Evolutionary conservation across 2,113 vertebrate genomes (phyloP).

Genomic region (Aphyosemion australe): DNA sequence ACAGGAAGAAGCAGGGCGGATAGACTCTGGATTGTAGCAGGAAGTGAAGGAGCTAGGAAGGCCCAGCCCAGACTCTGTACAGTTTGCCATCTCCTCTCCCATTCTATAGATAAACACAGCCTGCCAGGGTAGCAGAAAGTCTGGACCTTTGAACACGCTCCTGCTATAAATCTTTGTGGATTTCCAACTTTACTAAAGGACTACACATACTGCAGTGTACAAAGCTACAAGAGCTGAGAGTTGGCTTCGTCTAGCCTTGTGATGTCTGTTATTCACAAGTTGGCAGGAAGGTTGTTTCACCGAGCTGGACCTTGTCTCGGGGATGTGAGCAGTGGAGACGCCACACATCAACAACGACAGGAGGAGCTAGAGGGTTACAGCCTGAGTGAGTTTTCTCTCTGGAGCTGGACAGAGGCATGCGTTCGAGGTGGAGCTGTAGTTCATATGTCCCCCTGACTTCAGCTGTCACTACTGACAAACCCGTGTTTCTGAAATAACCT

Average conservation of each 20-base stretch:
- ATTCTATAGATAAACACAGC: slow-evolving; percentile 28
- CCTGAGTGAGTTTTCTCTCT: slow-evolving; percentile 73
- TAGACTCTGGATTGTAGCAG: slow-evolving; percentile 57
- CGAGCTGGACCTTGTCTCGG: slow-evolving; percentile 69
- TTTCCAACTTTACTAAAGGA: slow-evolving; percentile 9
- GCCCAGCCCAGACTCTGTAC: slow-evolving; percentile 55
- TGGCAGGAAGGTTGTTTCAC: slow-evolving; percentile 77
- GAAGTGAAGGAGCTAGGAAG: slow-evolving; percentile 72
- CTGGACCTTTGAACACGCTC: slow-evolving; percentile 4
- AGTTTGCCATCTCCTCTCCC: slow-evolving; percentile 33
- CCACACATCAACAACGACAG: slow-evolving; percentile 59
- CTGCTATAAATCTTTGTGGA: slow-evolving; percentile 21
- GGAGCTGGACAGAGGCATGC: slow-evolving; percentile 21
- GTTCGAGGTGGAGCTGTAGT: slow-evolving; percentile 32
- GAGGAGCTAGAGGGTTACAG: slow-evolving; percentile 73
- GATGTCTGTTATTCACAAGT: slow-evolving; percentile 79
- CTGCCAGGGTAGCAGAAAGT: slow-evolving; percentile 20
- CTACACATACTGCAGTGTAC: slow-evolving; percentile 23
- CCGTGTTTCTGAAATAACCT: neutral
- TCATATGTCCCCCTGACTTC: slow-evolving; percentile 19
- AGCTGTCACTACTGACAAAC: slow-evolving; percentile 7
- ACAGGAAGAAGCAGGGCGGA: slow-evolving; percentile 75
- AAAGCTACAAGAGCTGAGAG: slow-evolving; percentile 24
- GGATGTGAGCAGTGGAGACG: slow-evolving; percentile 60
- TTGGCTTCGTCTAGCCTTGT: slow-evolving; percentile 30